A percentile compares a stretch with the other conserved stretches of the same genome.
Evolutionary conservation across 1,140 invertebrate species (phyloP).

Genomic region (Colletes latitarsis): DNA sequence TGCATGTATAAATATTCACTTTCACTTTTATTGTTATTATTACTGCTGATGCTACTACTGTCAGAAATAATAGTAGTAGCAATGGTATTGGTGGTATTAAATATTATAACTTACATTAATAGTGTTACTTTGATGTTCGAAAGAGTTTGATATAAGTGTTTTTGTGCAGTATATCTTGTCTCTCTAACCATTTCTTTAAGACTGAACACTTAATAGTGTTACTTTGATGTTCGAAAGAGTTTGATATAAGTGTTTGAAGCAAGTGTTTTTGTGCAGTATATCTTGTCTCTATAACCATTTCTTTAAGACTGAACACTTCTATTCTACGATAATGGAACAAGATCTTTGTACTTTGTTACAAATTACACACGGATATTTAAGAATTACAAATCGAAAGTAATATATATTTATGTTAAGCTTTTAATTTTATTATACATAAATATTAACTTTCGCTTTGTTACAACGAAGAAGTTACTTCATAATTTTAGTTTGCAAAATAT

Average conservation of each 20-base stretch:
- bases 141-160: slow-evolving; percentile 13
- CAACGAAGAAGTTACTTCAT: not conserved
- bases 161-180: slow-evolving; percentile 34
- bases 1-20: slow-evolving; percentile 20
- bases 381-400: slow-evolving; percentile 26
- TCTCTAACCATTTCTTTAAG: slow-evolving; percentile 39
- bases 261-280: slow-evolving; percentile 32
- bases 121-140: not conserved
- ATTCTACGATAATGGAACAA: not conserved
- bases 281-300: slow-evolving; percentile 25
- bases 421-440: slow-evolving; percentile 15
- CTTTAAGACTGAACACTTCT: slow-evolving; percentile 38
- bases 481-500: slow-evolving; percentile 5
- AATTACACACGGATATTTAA: slow-evolving; percentile 20
- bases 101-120: not conserved
- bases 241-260: not conserved
- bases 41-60: not conserved
- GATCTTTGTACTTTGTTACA: slow-evolving; percentile 28
- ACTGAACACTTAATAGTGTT: slow-evolving; percentile 18
- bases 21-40: slow-evolving; percentile 24
- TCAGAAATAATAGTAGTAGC: not conserved
- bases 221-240: not conserved
- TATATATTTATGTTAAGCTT: slow-evolving; percentile 34
- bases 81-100: not conserved
- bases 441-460: slow-evolving; percentile 13